Conservation (phyloP, 2,113 vertebrate genomes). For the Sula dactylatra region DNA sequence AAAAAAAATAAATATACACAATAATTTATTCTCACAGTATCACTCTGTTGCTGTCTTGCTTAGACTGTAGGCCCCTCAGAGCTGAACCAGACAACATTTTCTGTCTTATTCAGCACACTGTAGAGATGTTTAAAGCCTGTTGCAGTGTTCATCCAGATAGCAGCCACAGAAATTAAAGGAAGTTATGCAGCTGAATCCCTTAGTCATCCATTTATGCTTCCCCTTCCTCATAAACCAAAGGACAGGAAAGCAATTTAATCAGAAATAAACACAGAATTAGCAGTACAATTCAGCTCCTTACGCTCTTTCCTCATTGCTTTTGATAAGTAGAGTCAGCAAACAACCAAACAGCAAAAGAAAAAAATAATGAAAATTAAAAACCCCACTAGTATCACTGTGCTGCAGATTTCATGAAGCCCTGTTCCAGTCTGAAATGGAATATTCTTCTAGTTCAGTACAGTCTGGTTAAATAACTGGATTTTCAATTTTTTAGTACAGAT, state of each 20-base stretch:
- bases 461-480: neutral
- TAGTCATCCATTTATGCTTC: conserved; percentile 35
- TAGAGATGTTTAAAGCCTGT: neutral
- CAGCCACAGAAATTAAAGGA: conserved; percentile 11
- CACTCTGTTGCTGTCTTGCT: neutral
- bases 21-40: neutral
- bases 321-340: neutral
- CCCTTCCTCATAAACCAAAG: conserved; percentile 35
- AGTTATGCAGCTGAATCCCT: conserved; percentile 9
- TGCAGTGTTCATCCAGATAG: neutral
- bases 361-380: neutral
- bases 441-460: neutral
- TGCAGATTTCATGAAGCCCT: neutral
- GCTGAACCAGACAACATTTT: neutral
- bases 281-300: neutral
- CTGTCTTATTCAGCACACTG: neutral
- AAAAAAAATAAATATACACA: neutral
- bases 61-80: neutral
- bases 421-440: neutral
- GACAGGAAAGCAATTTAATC: conserved; percentile 39
- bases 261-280: conserved; percentile 31
- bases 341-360: neutral
- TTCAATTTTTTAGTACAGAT: neutral
- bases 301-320: neutral
- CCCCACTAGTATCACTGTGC: neutral